Base-by-base conservation (phyloP, 2,797 vertebrate species). In the Pagetopsis macropterus region DNA sequence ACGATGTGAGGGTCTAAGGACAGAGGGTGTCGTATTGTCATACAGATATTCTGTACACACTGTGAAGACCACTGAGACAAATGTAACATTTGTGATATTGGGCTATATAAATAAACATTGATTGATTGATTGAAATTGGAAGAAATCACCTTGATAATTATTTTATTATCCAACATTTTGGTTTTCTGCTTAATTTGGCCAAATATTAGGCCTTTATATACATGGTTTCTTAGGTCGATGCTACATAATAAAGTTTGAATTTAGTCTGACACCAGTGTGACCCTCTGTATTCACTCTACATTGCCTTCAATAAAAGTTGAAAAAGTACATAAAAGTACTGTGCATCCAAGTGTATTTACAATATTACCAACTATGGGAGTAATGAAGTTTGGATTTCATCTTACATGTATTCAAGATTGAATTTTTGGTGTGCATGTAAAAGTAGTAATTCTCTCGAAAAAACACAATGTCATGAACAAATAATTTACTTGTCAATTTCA, bases 151-250 rank as follows among this genome's bases (percentile, higher is more conserved):
- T 37, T 37, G 1, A 16, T 50, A 23, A 23, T 14, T 68, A 19
- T 45, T 54, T 11, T 41, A 52, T 78, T 1, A 64, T 19, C n/a
- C n/a, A 4, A 51, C 43, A 65, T 43, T 51, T 17, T 6, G 19
- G 16, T 52, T 9, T 48, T 21, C 31, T 5, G n/a, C 46, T 67
- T 71, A 2, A 74, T 74, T 67, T 58, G 49, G 63, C 27, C 23
- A 66, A 71, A 76, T 73, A 59, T 57, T 66, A 41, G 57, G 58
- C 17, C 51, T 55, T 13, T 17, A 65, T 59, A 19, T 17, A 60
- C 21, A 31, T 14, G 23, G 12, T 6, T 64, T 55, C 16, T 16
- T 48, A 37, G 31, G 41, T 10, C 0, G 14, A 33, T 14, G 40
- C 40, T 48, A 7, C 43, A 23, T 11, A 46, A 19, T 60, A 16